Conservation (phyloP, 2,888 invertebrate species). For the Tineola bisselliella region DNA sequence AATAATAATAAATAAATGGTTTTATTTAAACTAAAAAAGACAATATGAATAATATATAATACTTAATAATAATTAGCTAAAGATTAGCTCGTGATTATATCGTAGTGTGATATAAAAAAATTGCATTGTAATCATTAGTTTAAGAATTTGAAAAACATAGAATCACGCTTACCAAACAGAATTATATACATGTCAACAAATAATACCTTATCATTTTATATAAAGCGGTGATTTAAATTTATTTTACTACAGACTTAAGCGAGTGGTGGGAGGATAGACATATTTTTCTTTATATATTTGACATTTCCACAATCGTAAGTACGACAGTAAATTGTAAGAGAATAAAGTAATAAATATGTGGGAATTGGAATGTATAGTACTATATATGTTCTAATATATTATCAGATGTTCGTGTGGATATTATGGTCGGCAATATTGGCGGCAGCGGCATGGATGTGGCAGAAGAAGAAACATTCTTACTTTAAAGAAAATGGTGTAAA, state of each 20-base stretch:
- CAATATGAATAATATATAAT: too few species aligned
- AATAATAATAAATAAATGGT: neutral
- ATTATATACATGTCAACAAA: neutral
- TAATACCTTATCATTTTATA: neutral
- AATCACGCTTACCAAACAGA: neutral
- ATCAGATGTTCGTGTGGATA: constrained; percentile 5
- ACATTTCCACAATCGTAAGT: too few species aligned
- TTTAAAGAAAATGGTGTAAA: constrained; percentile 16
- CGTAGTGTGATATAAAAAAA: neutral
- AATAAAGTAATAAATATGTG: too few species aligned
- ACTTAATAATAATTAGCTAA: too few species aligned
- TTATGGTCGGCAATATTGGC: neutral
- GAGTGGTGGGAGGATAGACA: too few species aligned
- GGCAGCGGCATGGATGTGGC: neutral
- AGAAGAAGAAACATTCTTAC: neutral
- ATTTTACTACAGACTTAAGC: neutral
- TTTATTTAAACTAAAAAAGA: neutral
- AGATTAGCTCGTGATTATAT: too few species aligned
- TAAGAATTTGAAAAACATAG: neutral
- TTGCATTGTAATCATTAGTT: neutral
- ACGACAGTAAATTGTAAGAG: too few species aligned
- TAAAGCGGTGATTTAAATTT: neutral
- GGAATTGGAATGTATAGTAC: too few species aligned
- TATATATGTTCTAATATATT: too few species aligned
- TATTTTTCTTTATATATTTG: too few species aligned